Evolutionary conservation across 1,140 invertebrate species (phyloP), one percentile per base, ranked within the genome.

Genomic region (Oncopodura yosiiana): DNA sequence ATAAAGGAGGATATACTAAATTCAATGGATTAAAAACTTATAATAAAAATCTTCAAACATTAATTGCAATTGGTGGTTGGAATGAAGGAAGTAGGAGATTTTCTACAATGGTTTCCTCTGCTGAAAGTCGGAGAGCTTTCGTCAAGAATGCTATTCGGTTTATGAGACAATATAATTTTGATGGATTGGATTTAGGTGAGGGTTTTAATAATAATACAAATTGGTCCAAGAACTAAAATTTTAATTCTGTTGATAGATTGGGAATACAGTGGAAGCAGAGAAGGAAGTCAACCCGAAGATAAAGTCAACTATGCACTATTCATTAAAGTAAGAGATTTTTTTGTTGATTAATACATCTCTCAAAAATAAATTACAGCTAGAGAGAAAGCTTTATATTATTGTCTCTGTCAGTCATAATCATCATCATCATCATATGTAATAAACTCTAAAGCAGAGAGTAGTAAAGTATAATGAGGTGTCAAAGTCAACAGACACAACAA

Each of bases 61-160:
- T 96, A 71, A 74, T 96, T 50, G 91, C 93, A 3, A 88, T 96
- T 56, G 94, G 94, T 11, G 93, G 94, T 1, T 96, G 93, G 92
- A 95, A 94, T 68, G 89, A 94, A 71, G 92, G 89, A 8, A 93
- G 89, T 0, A 78, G 80, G 8, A 78, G 89, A 49, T 91, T 94
- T 72, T 92, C 88, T 0, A 81, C 86, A 9, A 78, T 94, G 74
- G 88, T 92, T 0, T 86, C 84, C 1, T 82, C 81, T 63, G 63
- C 78, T 0, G 81, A 84, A 18, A 74, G 81, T 51, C 73, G 89
- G 36, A 80, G 79, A 67, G 81, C 87, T 66, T 86, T 94, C 62
- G 84, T 88, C 18, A 85, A 83, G 71, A 90, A 91, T 64, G 78
- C 83, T 26, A 78, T 96, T 11, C 84, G 84, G 69, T 95, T 94